Evolutionary conservation across 1,140 invertebrate genomes (phyloP).

Genomic region (Macrosteles quadrilineatus): DNA sequence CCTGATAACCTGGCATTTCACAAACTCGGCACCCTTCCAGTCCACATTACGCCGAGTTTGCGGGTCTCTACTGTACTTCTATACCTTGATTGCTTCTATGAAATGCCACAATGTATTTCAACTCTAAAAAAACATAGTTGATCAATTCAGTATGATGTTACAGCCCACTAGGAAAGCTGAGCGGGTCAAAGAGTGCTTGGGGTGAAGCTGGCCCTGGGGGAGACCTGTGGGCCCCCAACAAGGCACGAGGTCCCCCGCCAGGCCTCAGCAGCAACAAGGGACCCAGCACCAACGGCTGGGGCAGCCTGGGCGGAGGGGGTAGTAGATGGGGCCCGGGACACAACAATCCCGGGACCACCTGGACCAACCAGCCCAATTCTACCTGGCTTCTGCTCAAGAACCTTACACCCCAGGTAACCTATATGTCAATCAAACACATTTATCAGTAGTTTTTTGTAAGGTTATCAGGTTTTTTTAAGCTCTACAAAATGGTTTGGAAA

Average conservation of each 20-base stretch:
- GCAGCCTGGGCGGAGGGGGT: slow-evolving; percentile 42
- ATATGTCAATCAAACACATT: too few relatives aligned
- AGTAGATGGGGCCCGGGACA: slow-evolving; percentile 46
- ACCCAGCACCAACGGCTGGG: slow-evolving; percentile 39
- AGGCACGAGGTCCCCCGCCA: slow-evolving; percentile 74
- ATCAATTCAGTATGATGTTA: too few relatives aligned
- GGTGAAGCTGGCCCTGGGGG: slow-evolving; percentile 60
- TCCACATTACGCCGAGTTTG: too few relatives aligned
- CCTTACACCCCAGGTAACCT: slow-evolving; percentile 86
- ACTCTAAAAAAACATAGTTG: too few relatives aligned
- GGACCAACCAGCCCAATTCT: slow-evolving; percentile 53
- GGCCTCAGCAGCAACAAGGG: slow-evolving; percentile 56
- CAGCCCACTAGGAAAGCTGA: slow-evolving; percentile 43
- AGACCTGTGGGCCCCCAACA: slow-evolving; percentile 70
- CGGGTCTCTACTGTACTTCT: too few relatives aligned
- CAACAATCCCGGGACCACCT: slow-evolving; percentile 46
- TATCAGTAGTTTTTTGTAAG: too few relatives aligned
- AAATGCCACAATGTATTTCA: too few relatives aligned
- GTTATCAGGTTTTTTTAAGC: too few relatives aligned
- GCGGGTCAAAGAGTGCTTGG: slow-evolving; percentile 55
- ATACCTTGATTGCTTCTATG: too few relatives aligned
- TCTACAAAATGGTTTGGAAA: too few relatives aligned
- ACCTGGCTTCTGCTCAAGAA: slow-evolving; percentile 90
- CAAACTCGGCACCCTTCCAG: too few relatives aligned
- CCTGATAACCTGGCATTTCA: too few relatives aligned